phyloP scores from a whole-genome alignment of 2,113 vertebrate species.

The Megaleporinus macrocephalus region DNA sequence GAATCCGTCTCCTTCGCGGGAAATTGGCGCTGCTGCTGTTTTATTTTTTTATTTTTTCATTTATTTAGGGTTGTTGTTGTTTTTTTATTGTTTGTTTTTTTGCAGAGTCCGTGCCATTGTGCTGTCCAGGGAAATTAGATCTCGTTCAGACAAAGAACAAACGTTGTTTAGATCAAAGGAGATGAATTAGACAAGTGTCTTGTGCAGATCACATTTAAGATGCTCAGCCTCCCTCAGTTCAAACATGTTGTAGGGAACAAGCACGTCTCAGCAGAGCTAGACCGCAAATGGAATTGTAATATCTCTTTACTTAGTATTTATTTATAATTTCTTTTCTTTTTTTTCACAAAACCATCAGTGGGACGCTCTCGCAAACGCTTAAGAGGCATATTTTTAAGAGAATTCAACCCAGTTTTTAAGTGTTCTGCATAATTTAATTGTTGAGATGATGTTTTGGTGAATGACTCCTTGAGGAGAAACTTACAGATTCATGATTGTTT shows the following conservation, averaged over 20 bases:
- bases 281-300: constrained; percentile 22
- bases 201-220: constrained; percentile 23
- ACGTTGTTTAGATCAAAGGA: constrained; percentile 22
- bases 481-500: neutral
- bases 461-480: neutral
- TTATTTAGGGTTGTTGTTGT: no score
- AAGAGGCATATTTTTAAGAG: no score
- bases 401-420: no score
- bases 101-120: constrained; percentile 9
- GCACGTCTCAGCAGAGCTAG: neutral
- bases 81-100: neutral
- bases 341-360: no score
- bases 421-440: no score
- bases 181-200: constrained; percentile 40
- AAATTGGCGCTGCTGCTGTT: constrained; percentile 19
- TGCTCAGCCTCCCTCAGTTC: constrained; percentile 15
- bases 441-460: neutral
- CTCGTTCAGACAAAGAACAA: constrained; percentile 24
- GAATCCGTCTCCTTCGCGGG: constrained; percentile 28
- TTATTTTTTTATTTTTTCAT: neutral
- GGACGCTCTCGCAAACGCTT: no score
- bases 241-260: constrained; percentile 12
- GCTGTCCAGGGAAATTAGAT: constrained; percentile 31
- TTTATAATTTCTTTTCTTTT: neutral
- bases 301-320: neutral